A percentile compares a stretch with the other conserved stretches of the same genome.
Conservation (phyloP, 2,113 vertebrate genomes). For the Sinocyclocheilus anshuiensis region DNA sequence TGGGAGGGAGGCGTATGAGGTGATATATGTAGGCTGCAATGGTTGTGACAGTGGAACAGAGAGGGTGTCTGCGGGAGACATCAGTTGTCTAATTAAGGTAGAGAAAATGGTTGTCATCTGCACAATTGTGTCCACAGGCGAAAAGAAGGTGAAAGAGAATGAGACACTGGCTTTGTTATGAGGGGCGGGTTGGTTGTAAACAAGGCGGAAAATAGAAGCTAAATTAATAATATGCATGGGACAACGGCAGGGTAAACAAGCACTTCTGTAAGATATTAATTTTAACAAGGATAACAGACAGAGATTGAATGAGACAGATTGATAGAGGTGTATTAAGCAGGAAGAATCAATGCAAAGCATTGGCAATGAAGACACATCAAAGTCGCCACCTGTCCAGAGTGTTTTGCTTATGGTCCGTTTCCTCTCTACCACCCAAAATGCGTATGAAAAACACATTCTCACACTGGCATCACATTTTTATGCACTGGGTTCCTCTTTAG, state of each 20-base stretch:
- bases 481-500: background rate
- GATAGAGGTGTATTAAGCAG: background rate
- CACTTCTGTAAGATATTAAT: constrained; percentile 6
- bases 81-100: constrained; percentile 46
- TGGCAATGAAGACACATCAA: background rate
- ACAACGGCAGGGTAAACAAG: background rate
- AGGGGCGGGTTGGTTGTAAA: constrained; percentile 2
- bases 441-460: background rate
- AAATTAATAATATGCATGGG: background rate
- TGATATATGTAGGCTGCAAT: constrained; percentile 14
- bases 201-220: constrained; percentile 31
- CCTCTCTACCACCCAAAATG: constrained; percentile 1
- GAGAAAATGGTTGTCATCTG: constrained; percentile 31
- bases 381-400: background rate
- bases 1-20: background rate
- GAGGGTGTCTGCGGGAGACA: background rate
- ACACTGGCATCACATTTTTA: background rate
- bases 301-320: constrained; percentile 10
- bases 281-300: constrained; percentile 1
- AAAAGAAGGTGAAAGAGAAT: constrained; percentile 28
- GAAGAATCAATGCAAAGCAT: background rate
- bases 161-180: constrained; percentile 3
- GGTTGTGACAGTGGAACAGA: constrained; percentile 14
- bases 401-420: background rate
- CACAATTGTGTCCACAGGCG: constrained; percentile 19